Percentiles rank a stretch among this genome's conserved stretches.
Conservation (phyloP, 1,140 invertebrate genomes). For the Lithobius niger region DNA sequence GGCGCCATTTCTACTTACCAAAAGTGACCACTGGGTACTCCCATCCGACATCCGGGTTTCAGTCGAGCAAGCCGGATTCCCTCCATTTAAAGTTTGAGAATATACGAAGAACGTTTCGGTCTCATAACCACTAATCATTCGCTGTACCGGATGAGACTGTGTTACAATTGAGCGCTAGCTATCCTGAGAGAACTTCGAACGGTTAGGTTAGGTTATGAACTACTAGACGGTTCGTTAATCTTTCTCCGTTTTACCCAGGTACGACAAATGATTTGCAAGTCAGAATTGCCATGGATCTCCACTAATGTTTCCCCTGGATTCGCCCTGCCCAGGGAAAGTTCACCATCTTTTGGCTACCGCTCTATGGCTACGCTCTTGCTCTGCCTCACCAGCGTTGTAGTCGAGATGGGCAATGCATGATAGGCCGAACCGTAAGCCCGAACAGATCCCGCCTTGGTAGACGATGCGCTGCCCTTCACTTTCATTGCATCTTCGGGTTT, state of each 20-base stretch:
- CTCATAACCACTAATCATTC: constrained; percentile 75
- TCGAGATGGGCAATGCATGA: constrained; percentile 6
- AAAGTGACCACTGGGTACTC: constrained; percentile 72
- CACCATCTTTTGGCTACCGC: constrained; percentile 85
- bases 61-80: constrained; percentile 54
- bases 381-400: constrained; percentile 31
- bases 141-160: constrained; percentile 59
- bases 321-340: constrained; percentile 75
- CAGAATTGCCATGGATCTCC: constrained; percentile 74
- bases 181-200: constrained; percentile 84
- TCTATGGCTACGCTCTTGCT: constrained; percentile 56
- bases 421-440: too few species aligned
- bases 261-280: constrained; percentile 84
- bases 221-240: constrained; percentile 86
- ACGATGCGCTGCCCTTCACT: constrained; percentile 40
- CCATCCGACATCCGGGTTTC: constrained; percentile 30
- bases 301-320: constrained; percentile 79
- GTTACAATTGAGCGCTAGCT: constrained; percentile 43
- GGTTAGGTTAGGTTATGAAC: constrained; percentile 79
- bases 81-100: constrained; percentile 28
- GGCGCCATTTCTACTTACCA: constrained; percentile 86
- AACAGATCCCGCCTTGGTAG: constrained; percentile 21
- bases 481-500: constrained; percentile 54
- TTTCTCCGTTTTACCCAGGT: constrained; percentile 84
- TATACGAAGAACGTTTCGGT: constrained; percentile 39